Percentiles rank a stretch among this genome's conserved stretches.
These are phyloP conservation scores for Trichechus manatus DNA, from an alignment of 2,113 vertebrate species.

Conservation along the genomic window DNA sequence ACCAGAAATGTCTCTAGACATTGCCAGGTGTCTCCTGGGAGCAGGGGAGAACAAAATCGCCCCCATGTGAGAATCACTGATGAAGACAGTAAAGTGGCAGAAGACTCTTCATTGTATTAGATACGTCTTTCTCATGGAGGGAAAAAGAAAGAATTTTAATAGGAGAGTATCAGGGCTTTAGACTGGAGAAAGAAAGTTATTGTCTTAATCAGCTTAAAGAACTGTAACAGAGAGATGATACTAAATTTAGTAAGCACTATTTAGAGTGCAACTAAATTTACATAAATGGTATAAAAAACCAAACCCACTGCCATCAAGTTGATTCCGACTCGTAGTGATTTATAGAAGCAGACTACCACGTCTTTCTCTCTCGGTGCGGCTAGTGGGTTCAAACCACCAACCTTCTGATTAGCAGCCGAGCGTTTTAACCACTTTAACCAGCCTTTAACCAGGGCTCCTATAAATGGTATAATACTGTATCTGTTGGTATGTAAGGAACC, in stretches of 20 bases:
- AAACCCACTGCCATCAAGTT: no score
- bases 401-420: no score
- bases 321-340: no score
- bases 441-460: not conserved
- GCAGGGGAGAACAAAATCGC: not conserved
- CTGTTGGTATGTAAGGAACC: not conserved
- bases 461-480: not conserved
- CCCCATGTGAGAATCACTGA: not conserved
- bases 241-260: not conserved
- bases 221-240: not conserved
- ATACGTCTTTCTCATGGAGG: not conserved
- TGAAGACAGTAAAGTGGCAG: not conserved
- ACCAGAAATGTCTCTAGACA: not conserved
- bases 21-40: not conserved
- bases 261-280: conserved; percentile 21
- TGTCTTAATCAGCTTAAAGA: not conserved
- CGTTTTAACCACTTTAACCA: no score
- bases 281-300: not conserved
- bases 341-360: no score
- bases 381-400: no score
- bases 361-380: no score
- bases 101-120: not conserved
- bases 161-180: not conserved
- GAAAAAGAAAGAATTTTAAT: not conserved
- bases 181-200: not conserved